Base-by-base conservation (phyloP, 1,140 invertebrate species). In the Phymastichus coffea region DNA sequence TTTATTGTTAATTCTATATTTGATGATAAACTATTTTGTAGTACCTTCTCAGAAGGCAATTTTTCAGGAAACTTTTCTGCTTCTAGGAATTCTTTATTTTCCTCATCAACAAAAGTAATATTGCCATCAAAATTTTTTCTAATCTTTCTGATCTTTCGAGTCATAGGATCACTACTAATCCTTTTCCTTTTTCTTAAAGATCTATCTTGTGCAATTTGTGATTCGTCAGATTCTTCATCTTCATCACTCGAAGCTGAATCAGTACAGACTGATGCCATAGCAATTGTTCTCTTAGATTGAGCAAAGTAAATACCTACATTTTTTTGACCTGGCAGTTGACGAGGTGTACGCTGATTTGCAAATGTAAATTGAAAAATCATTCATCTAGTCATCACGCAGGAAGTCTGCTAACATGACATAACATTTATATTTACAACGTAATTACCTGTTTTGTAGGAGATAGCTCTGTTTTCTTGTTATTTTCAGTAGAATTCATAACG, bases 61-160 rank as follows among this genome's bases (percentile, higher is more conserved):
- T 47, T 51, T 38, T 49, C 30, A 1, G 23, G 14, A 23, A 33
- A 37, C 4, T 33, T 48, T 2, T 44, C 30, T 12, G 14, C 20
- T 30, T 47, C 33, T 26, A 14, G 22, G 37, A 3, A 30, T 37
- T 17, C 14, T 35, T 56, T 26, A 28, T 22, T 20, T 1, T 61
- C 37, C 35, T 37, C 22, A 25, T 56, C 37, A 26, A 4, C 14
- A 40, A 57, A 37, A 15, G 52, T 38, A 4, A 37, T 33, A 15
- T 52, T 43, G n/a, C 23, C 23, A 40, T 52, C 30, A 46, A 43
- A 44, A 12, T 40, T 51, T 49, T 57, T 62, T 47, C 48, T 52
- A 4, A 57, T 52, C 26, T 62, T 62, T 4, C 15, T 14, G 14
- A 30, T 1, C n/a, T 52, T 52, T 15, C 30, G 43, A 15, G 12